A percentile compares a stretch with the other conserved stretches of the same genome.
Evolutionary conservation across 1,140 invertebrate genomes (phyloP).

Genomic region (Megalopta genalis): DNA sequence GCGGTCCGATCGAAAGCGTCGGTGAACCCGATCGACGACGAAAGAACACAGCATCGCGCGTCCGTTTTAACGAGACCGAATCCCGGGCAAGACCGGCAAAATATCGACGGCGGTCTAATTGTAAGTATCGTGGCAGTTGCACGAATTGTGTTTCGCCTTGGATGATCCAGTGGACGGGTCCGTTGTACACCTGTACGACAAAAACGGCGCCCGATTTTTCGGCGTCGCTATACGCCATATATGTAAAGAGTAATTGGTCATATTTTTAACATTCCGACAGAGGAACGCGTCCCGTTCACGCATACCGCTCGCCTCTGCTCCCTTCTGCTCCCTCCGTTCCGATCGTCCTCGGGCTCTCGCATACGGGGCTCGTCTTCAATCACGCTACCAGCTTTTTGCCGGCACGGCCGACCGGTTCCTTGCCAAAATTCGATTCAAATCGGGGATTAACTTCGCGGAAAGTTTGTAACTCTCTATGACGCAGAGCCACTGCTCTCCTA

Average conservation of each 20-base stretch:
- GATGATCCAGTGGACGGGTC: background rate
- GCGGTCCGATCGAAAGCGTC: background rate
- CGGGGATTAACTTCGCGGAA: constrained; percentile 55
- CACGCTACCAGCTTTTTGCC: constrained; percentile 51
- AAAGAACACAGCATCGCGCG: background rate
- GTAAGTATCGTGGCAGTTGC: background rate
- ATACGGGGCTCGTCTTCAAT: constrained; percentile 50
- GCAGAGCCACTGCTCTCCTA: background rate
- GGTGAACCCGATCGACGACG: background rate
- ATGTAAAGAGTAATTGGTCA: constrained; percentile 76
- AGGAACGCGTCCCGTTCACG: constrained; percentile 55
- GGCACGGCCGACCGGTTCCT: constrained; percentile 39
- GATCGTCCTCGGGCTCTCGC: too few species aligned
- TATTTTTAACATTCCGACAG: constrained; percentile 67
- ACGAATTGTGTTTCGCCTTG: constrained; percentile 12
- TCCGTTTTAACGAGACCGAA: constrained; percentile 1
- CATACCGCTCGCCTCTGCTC: constrained; percentile 13
- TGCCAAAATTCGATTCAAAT: constrained; percentile 71
- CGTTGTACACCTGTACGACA: constrained; percentile 37
- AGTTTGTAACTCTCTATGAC: constrained; percentile 41
- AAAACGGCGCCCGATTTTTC: constrained; percentile 57
- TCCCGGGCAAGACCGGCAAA: background rate
- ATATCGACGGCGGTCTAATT: constrained; percentile 2
- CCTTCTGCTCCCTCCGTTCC: constrained; percentile 15
- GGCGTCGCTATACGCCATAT: constrained; percentile 70